These are phyloP conservation scores for Tenualosa ilisha DNA, from an alignment of 2,797 vertebrate species.

Conservation along the genomic window DNA sequence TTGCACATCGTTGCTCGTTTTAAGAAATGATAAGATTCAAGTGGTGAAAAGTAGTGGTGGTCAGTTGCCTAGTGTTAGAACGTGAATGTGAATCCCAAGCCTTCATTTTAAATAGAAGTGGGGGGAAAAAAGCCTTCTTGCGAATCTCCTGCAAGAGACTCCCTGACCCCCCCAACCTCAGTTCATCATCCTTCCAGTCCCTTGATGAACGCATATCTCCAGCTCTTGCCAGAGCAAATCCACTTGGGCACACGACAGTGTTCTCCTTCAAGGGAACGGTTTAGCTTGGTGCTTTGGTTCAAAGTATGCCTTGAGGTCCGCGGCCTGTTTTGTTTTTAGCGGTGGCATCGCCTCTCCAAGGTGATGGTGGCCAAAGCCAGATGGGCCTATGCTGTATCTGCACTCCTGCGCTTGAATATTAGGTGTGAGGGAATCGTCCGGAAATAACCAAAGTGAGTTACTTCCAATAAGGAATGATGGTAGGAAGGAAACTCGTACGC, in stretches of 20 bases:
- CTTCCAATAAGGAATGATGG: not conserved
- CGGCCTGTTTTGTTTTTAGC: not conserved
- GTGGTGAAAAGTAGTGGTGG: constrained; percentile 34
- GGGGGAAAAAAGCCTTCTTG: constrained; percentile 10
- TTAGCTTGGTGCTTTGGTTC: not conserved
- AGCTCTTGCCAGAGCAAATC: constrained; percentile 28
- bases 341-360: not conserved
- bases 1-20: constrained; percentile 43
- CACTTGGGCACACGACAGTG: constrained; percentile 5
- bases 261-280: constrained; percentile 22
- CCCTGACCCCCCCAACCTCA: not conserved
- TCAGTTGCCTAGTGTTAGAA: constrained; percentile 47
- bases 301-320: not conserved
- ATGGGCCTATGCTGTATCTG: not conserved
- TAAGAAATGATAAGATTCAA: constrained; percentile 37
- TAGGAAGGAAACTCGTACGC: constrained; percentile 1
- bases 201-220: constrained; percentile 40
- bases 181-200: not conserved
- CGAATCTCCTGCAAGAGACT: constrained; percentile 31
- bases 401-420: not conserved
- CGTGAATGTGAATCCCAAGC: constrained; percentile 49
- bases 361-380: not conserved
- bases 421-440: not conserved
- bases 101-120: constrained; percentile 38
- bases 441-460: constrained; percentile 14